Conservation (phyloP, 1,140 invertebrate species). For the Propsilocerus akamusi region DNA sequence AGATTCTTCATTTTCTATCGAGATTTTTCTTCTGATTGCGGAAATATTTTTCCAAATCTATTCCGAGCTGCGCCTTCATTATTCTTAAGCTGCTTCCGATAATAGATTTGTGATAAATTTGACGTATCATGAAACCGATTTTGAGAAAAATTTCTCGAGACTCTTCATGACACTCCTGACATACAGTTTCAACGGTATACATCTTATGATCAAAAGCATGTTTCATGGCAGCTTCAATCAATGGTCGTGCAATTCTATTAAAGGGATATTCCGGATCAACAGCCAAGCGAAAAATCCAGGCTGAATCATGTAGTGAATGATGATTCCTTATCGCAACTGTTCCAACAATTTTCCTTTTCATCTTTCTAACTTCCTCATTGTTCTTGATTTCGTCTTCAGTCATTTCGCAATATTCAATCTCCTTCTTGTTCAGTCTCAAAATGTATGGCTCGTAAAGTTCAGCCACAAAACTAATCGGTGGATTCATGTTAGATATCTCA, state of each 20-base stretch:
- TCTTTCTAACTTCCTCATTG: slow-evolving; percentile 17
- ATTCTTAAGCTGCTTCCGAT: slow-evolving; percentile 19
- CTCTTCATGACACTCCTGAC: slow-evolving; percentile 21
- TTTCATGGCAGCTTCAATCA: slow-evolving; percentile 14
- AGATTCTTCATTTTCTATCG: no score
- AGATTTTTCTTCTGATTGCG: not conserved
- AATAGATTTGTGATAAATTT: slow-evolving; percentile 23
- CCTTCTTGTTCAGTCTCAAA: slow-evolving; percentile 17
- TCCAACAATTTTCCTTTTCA: slow-evolving; percentile 10
- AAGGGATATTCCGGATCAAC: slow-evolving; percentile 17
- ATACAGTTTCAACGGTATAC: slow-evolving; percentile 16
- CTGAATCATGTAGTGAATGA: slow-evolving; percentile 18
- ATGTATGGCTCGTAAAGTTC: slow-evolving; percentile 23
- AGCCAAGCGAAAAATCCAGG: slow-evolving; percentile 21
- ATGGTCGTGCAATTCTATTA: slow-evolving; percentile 19
- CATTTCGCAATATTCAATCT: slow-evolving; percentile 17
- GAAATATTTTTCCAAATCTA: not conserved
- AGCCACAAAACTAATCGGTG: slow-evolving; percentile 13
- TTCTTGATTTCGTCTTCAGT: slow-evolving; percentile 13
- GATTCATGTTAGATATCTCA: slow-evolving; percentile 12
- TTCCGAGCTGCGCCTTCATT: slow-evolving; percentile 17
- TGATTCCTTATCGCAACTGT: slow-evolving; percentile 19
- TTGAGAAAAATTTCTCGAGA: slow-evolving; percentile 19
- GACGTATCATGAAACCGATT: slow-evolving; percentile 17
- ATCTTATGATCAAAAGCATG: slow-evolving; percentile 15